phyloP scores from a whole-genome alignment of 37 sponge, comb jelly and placozoan species.

The Bolinopsis microptera region DNA sequence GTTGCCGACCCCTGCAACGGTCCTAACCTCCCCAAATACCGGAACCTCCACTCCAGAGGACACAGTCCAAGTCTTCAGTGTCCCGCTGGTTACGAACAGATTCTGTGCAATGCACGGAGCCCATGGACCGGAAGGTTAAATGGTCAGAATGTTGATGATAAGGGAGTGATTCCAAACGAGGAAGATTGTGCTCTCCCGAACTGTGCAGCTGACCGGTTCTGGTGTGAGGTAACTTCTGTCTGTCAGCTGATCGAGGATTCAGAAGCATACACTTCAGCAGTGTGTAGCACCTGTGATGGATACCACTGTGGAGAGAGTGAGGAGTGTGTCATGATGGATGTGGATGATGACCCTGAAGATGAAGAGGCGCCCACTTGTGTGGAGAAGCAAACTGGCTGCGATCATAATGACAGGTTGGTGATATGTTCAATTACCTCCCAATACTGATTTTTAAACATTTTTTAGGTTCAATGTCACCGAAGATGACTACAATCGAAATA shows the following conservation, averaged over 20 bases:
- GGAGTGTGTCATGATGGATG: not conserved
- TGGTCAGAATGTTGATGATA: not conserved
- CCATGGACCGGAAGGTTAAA: not conserved
- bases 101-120: not conserved
- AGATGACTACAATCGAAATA: no score
- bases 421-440: no score
- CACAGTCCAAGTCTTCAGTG: not conserved
- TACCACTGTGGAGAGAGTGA: conserved; percentile 25
- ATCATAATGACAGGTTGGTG: not conserved
- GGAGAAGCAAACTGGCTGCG: not conserved
- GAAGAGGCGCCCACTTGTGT: not conserved
- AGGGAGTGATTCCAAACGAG: not conserved
- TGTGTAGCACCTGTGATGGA: conserved; percentile 8
- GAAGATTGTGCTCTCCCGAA: not conserved
- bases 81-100: not conserved
- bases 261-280: not conserved
- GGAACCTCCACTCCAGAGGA: not conserved
- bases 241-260: not conserved
- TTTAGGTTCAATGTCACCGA: no score
- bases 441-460: no score
- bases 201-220: not conserved
- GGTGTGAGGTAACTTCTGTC: not conserved
- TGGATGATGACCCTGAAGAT: not conserved
- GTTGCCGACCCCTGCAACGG: not conserved
- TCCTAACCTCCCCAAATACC: not conserved